These are phyloP conservation scores for Onthophagus taurus DNA, from an alignment of 1,140 invertebrate genomes.

Conservation along the genomic window DNA sequence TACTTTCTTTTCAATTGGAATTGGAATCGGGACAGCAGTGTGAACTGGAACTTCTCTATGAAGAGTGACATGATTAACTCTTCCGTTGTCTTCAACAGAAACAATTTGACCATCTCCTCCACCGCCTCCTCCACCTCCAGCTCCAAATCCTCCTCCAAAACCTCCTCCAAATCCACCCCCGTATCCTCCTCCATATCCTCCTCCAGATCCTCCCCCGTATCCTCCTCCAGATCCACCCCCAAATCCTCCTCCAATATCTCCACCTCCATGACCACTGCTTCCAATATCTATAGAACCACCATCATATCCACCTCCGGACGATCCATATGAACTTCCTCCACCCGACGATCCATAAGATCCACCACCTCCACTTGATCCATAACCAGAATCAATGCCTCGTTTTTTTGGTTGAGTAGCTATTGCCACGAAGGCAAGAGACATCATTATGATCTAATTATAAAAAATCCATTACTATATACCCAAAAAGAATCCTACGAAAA, in stretches of 20 bases:
- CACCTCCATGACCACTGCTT: neutral
- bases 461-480: no score
- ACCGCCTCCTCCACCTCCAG: constrained; percentile 11
- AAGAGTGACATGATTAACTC: constrained; percentile 12
- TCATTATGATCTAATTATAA: no score
- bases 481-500: no score
- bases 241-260: neutral
- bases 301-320: no score
- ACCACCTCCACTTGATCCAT: no score
- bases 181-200: neutral
- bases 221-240: neutral
- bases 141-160: constrained; percentile 10
- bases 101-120: constrained; percentile 8
- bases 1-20: constrained; percentile 24
- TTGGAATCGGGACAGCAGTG: constrained; percentile 24
- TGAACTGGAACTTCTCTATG: constrained; percentile 22
- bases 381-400: no score
- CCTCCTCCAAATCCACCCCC: constrained; percentile 1
- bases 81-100: constrained; percentile 16
- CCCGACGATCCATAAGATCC: no score
- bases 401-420: no score
- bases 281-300: neutral
- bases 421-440: no score
- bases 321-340: no score
- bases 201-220: neutral